Evolutionary conservation across 2,797 vertebrate genomes (phyloP), one percentile per base, ranked within the genome.

Genomic region (Sebastes hopkinsi): DNA sequence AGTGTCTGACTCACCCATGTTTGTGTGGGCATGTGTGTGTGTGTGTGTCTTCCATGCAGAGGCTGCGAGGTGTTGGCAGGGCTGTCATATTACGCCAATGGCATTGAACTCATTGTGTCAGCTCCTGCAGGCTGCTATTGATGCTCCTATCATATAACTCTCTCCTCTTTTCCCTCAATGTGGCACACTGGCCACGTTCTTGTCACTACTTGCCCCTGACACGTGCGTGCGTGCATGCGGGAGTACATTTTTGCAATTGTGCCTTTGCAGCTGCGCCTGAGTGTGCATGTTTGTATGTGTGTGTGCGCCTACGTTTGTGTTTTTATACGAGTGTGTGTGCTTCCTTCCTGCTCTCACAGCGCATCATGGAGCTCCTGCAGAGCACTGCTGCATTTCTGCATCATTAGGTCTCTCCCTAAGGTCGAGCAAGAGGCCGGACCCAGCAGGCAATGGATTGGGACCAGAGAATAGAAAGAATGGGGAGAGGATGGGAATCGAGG

Each of bases 31-130:
- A 71, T 77, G 60, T 74, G 74, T n/a, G 12, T 72, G 42, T 16
- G 36, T 18, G 10, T 18, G 36, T 71, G 66, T 82, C 67, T 87
- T 76, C 75, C 71, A 85, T 81, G 83, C 81, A 87, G 80, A 85
- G 86, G 79, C 84, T 91, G 83, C 42, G 67, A 93, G 90, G 88
- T 92, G 86, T 91, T 90, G 88, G 92, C 86, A 80, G 78, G 77
- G 54, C 87, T 92, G 92, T 93, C 91, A 90, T 91, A 92, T 92
- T 83, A 83, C 77, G 87, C 92, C 92, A 89, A 60, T 89, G 89
- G 91, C 83, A 10, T 72, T 88, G 90, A 88, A 88, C 93, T 92
- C 91, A 93, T 90, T 91, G 89, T 94, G 93, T 92, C 91, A 93
- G 69, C 77, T 90, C 87, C 90, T 87, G 76, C 82, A 81, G 92